These are phyloP conservation scores for Lasioglossum pauxillum DNA, from an alignment of 2,888 invertebrate genomes.

Conservation along the genomic window DNA sequence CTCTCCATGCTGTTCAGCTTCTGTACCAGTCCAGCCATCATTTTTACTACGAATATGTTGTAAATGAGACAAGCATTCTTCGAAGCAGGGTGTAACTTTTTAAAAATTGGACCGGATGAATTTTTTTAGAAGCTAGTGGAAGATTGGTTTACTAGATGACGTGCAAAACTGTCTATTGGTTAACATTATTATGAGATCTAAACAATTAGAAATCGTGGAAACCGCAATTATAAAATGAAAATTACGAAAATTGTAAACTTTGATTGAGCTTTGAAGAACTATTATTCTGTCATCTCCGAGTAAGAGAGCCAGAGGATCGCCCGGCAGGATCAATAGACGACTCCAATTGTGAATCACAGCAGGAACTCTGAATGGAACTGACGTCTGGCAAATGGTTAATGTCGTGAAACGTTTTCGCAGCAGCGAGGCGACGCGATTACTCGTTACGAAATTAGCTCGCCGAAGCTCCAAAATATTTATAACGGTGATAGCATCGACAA, in stretches of 20 bases:
- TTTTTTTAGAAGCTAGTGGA: too few species aligned
- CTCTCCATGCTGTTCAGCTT: not conserved
- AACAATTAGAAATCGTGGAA: too few species aligned
- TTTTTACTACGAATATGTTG: not conserved
- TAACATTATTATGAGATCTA: not conserved
- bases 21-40: not conserved
- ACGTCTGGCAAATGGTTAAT: not conserved
- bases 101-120: too few species aligned
- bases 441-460: not conserved
- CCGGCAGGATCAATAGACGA: not conserved
- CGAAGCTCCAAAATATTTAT: conserved; percentile 1
- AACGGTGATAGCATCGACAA: conserved; percentile 10
- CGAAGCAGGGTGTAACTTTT: too few species aligned
- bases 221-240: too few species aligned
- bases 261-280: too few species aligned
- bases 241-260: too few species aligned
- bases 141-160: too few species aligned
- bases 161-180: too few species aligned
- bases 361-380: not conserved
- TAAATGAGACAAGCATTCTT: not conserved
- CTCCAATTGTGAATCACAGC: not conserved
- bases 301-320: not conserved
- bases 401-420: not conserved
- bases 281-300: not conserved
- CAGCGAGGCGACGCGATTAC: not conserved